These are phyloP conservation scores for Pungitius pungitius DNA, from an alignment of 2,113 vertebrate genomes.

Conservation along the genomic window DNA sequence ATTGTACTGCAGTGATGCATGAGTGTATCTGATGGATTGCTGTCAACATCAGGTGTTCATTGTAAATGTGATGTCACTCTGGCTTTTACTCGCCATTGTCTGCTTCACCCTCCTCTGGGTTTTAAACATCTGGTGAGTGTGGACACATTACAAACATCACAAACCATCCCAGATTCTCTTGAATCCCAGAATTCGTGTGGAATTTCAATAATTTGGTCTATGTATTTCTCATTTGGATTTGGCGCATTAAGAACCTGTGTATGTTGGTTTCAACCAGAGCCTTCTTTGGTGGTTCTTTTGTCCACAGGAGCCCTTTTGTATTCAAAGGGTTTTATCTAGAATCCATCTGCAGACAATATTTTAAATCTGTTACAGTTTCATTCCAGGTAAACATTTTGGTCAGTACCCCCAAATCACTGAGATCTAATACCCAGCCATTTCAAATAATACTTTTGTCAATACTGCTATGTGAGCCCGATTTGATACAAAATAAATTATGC, in stretches of 20 bases:
- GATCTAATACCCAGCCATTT: not conserved
- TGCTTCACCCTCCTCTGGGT: not conserved
- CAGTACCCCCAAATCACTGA: not conserved
- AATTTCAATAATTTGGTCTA: too few relatives aligned
- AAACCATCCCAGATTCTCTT: not conserved
- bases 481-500: not conserved
- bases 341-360: too few relatives aligned
- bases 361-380: not conserved
- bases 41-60: conserved; percentile 48
- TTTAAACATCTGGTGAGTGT: conserved; percentile 30
- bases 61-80: conserved; percentile 41
- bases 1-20: conserved; percentile 39
- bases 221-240: too few relatives aligned
- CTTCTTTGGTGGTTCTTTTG: not conserved
- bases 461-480: too few relatives aligned
- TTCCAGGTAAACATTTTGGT: not conserved
- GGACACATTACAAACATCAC: not conserved
- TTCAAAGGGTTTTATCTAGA: not conserved
- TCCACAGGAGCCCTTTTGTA: not conserved
- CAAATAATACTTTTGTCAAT: not conserved
- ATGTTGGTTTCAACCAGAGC: not conserved
- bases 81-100: conserved; percentile 31
- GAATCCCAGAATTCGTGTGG: not conserved
- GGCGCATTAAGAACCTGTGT: not conserved
- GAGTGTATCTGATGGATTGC: conserved; percentile 40